Conservation (phyloP, 2,888 invertebrate species). For the Amphipoea oculea region DNA sequence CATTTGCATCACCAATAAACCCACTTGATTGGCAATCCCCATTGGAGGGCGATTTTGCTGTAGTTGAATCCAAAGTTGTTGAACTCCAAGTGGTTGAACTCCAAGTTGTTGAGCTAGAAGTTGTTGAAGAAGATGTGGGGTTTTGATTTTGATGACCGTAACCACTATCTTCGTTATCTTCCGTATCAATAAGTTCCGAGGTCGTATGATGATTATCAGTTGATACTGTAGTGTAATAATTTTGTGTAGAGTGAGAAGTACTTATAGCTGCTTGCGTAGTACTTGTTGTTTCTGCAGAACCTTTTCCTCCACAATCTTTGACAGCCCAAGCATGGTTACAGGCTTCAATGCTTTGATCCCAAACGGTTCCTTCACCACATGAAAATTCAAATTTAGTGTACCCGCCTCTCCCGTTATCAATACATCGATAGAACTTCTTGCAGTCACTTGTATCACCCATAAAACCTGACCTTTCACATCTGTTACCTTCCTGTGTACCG, state of each 20-base stretch:
- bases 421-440: conserved; percentile 93
- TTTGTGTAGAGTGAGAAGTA: conserved; percentile 60
- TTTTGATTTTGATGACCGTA: conserved; percentile 67
- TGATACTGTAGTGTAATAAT: conserved; percentile 54
- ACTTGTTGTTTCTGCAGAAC: conserved; percentile 39
- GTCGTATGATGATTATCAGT: conserved; percentile 59
- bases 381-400: conserved; percentile 89
- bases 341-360: conserved; percentile 90
- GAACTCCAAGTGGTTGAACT: conserved; percentile 52
- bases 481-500: conserved; percentile 26
- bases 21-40: conserved; percentile 85
- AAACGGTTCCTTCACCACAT: conserved; percentile 91
- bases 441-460: conserved; percentile 90
- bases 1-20: conserved; percentile 90
- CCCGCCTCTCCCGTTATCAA: conserved; percentile 86
- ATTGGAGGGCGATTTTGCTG: conserved; percentile 33
- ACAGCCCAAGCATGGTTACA: conserved; percentile 91
- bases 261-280: conserved; percentile 52
- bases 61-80: conserved; percentile 39
- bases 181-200: conserved; percentile 48
- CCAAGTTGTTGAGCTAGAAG: conserved; percentile 56
- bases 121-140: conserved; percentile 48
- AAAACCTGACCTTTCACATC: conserved; percentile 89
- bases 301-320: conserved; percentile 72
- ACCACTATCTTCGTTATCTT: conserved; percentile 66